Evolutionary conservation across 2,113 vertebrate species (phyloP), one percentile per base, ranked within the genome.

Genomic region (Brachyhypopomus occidentalis): DNA sequence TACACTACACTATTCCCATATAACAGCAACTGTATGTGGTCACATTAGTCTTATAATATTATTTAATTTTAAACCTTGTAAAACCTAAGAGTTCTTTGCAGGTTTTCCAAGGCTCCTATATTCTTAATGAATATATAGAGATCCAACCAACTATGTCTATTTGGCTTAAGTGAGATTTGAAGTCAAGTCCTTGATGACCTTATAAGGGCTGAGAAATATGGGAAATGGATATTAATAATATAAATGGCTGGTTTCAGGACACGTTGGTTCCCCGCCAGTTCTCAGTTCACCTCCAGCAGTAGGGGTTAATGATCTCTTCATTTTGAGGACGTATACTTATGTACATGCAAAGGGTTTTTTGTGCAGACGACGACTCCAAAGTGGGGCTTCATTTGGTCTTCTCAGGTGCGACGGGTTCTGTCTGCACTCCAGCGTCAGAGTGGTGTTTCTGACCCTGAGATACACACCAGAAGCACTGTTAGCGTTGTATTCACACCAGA

Each of bases 341-440:
- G 55, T 77, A 74, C 71, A 81, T 79, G 72, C 59, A 67, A 86
- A 67, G 72, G 79, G 79, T 78, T 79, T 73, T 78, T 64, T 77
- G 34, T 59, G 34, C 23, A 78, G 83, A 58, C n/a, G 30, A 60
- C 4, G 16, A 56, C 66, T 45, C 56, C 27, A 87, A 72, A 84
- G 56, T 5, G 69, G 27, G 66, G 77, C 48, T 38, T 88, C 95
- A 98, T 94, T 98, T 98, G 93, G 95, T 87, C 93, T 97, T 97
- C 82, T 95, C 96, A 5, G 92, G 88, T 22, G 95, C 93, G 58
- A 92, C 94, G 0, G 96, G 93, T 70, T 99, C 98, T 55, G 97
- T 97, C 87, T 98, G 98, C 84, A 97, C 95, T 58, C 94, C 95
- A 0, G 95, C 96, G 0, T 99, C 98, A 86, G 91, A 94, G 87